Percentiles rank a stretch among this genome's conserved stretches.
These are phyloP conservation scores for Danio jaintianensis DNA, from an alignment of 2,797 vertebrate genomes.

Conservation along the genomic window DNA sequence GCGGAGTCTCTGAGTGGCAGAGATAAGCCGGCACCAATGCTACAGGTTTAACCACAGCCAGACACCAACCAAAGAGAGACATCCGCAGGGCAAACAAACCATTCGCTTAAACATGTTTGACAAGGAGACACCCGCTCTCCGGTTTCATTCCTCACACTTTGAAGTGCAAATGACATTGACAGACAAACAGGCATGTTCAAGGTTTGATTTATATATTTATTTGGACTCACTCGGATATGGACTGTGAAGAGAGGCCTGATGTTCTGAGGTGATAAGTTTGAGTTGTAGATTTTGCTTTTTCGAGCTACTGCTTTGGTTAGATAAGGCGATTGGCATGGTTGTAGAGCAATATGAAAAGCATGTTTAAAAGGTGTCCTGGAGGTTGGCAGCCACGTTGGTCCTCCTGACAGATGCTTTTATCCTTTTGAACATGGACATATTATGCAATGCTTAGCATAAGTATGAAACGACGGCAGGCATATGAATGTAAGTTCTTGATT, in stretches of 20 bases:
- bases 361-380: slow-evolving; percentile 50
- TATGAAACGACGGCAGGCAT: not conserved
- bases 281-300: slow-evolving; percentile 38
- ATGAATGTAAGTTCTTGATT: slow-evolving; percentile 1
- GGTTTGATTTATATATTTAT: slow-evolving; percentile 44
- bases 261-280: slow-evolving; percentile 53
- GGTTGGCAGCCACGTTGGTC: slow-evolving; percentile 1
- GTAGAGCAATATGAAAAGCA: slow-evolving; percentile 28
- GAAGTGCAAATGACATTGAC: slow-evolving; percentile 58
- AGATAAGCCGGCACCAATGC: slow-evolving; percentile 61
- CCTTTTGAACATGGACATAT: slow-evolving; percentile 26
- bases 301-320: slow-evolving; percentile 16
- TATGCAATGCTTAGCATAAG: slow-evolving; percentile 33
- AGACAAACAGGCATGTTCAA: slow-evolving; percentile 52
- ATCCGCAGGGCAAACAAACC: slow-evolving; percentile 28
- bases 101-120: slow-evolving; percentile 34
- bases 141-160: slow-evolving; percentile 56
- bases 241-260: slow-evolving; percentile 40
- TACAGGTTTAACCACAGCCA: slow-evolving; percentile 54
- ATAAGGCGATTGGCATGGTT: slow-evolving; percentile 55
- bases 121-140: slow-evolving; percentile 46
- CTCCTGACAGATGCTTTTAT: slow-evolving; percentile 52
- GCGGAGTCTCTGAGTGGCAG: slow-evolving; percentile 54
- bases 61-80: slow-evolving; percentile 23
- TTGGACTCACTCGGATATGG: slow-evolving; percentile 20